Conservation (phyloP, 1,140 invertebrate genomes). For the Nebria ingens region DNA sequence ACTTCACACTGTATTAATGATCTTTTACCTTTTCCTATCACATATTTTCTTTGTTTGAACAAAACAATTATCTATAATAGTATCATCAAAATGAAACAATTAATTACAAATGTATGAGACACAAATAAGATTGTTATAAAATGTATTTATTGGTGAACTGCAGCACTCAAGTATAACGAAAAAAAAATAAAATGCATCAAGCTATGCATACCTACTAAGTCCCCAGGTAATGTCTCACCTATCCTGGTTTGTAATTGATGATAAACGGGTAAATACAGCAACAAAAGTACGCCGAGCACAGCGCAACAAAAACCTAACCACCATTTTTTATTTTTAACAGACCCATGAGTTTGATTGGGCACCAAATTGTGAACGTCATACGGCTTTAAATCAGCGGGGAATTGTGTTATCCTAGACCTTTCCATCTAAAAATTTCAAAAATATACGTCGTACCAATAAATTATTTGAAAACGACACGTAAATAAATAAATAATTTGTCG, state of each 20-base stretch:
- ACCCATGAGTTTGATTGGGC: neutral
- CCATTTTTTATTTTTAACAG: constrained; percentile 13
- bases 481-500: too few species aligned
- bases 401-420: neutral
- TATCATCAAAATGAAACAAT: too few species aligned
- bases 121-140: too few species aligned
- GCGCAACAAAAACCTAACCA: constrained; percentile 34
- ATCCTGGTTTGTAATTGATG: constrained; percentile 30
- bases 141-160: too few species aligned
- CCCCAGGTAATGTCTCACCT: constrained; percentile 15
- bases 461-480: too few species aligned
- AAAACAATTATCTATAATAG: too few species aligned
- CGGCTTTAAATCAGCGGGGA: neutral
- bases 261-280: constrained; percentile 39
- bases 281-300: constrained; percentile 36
- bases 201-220: constrained; percentile 3
- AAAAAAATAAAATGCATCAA: constrained; percentile 6
- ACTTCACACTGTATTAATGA: too few species aligned
- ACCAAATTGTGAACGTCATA: neutral
- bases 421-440: too few species aligned
- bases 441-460: too few species aligned
- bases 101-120: too few species aligned
- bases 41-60: too few species aligned
- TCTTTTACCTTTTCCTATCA: too few species aligned
- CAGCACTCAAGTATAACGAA: neutral